Percentiles rank a stretch among this genome's conserved stretches.
These are phyloP conservation scores for Harpegnathos saltator DNA, from an alignment of 1,140 invertebrate genomes.

Conservation along the genomic window DNA sequence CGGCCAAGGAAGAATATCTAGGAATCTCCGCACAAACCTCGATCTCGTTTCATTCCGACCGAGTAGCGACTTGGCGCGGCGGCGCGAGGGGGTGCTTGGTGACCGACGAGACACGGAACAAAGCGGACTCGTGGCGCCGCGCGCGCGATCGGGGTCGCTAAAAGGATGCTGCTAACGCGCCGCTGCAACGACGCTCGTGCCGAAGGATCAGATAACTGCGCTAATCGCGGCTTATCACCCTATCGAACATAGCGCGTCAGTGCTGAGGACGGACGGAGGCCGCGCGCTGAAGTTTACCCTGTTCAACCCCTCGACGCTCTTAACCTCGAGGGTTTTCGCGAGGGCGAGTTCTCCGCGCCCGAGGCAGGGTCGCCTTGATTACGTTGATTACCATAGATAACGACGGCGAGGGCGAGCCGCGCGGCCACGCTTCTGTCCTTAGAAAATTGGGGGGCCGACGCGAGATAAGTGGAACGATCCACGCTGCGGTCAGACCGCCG, in stretches of 20 bases:
- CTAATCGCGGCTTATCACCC: slow-evolving; percentile 69
- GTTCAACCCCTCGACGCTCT: slow-evolving; percentile 44
- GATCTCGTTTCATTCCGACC: no score
- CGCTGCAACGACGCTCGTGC: slow-evolving; percentile 28
- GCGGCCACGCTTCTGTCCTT: slow-evolving; percentile 32
- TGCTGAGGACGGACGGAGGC: not conserved
- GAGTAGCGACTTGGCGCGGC: no score
- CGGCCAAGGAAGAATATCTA: no score
- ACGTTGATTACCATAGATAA: slow-evolving; percentile 73
- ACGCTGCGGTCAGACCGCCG: slow-evolving; percentile 42
- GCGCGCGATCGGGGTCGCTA: slow-evolving; percentile 24
- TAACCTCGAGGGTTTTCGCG: slow-evolving; percentile 23
- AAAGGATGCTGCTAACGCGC: not conserved
- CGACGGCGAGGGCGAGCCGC: not conserved
- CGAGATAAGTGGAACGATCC: slow-evolving; percentile 66
- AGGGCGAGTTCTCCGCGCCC: slow-evolving; percentile 19
- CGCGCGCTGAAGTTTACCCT: slow-evolving; percentile 45
- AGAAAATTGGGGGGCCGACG: slow-evolving; percentile 16
- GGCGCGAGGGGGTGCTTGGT: no score
- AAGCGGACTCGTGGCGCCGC: no score
- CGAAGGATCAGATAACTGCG: slow-evolving; percentile 64
- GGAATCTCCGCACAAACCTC: no score
- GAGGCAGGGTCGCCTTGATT: slow-evolving; percentile 32
- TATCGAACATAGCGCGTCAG: slow-evolving; percentile 48
- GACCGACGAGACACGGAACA: no score